Base-by-base conservation (phyloP, 1,140 invertebrate species). In the Aphelinus atriplicis region DNA sequence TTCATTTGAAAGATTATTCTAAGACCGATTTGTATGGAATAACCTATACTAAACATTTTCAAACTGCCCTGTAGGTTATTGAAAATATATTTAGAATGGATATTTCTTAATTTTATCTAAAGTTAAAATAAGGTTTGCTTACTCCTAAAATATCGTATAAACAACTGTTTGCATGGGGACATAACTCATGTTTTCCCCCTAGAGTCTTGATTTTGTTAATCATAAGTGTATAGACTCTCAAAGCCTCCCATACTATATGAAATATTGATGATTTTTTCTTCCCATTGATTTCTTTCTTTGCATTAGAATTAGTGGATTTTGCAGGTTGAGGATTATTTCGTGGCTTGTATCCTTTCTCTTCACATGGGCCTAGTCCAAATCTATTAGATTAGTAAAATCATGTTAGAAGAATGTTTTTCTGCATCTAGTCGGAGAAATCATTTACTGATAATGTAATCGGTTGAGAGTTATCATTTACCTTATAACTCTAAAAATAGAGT, bases 401-500 rank as follows among this genome's bases (percentile, higher is more conserved):
- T 26, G 26, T 26, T 26, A 26, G 26, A 26, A 26, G 26, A 26
- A 26, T 26, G 26, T 26, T 26, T 26, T 26, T 26, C 26, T 26
- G 26, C 26, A 26, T 26, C 26, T 26, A 26, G 26, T 26, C 26
- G 26, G 26, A 26, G 26, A 26, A 26, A 26, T 26, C 26, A 26
- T 26, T 26, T 26, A 26, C 26, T 26, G 26, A 26, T 26, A 26
- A 26, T 26, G 26, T 26, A 26, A 26, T 26, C 26, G 26, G 26
- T 26, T 26, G 26, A 26, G 0, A 4, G 51, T 53, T 71, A 55
- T 64, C 9, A 57, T 48, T 77, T 83, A 91, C 91, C 89, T 90
- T 53, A 93, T 83, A 70, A 94, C 86, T 74, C 89, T 90, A 84
- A 91, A 93, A 79, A 93, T 90, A 47, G 91, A 90, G 83, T 93